Conservation (phyloP, 2,888 invertebrate species). For the Petrolisthes manimaculis region DNA sequence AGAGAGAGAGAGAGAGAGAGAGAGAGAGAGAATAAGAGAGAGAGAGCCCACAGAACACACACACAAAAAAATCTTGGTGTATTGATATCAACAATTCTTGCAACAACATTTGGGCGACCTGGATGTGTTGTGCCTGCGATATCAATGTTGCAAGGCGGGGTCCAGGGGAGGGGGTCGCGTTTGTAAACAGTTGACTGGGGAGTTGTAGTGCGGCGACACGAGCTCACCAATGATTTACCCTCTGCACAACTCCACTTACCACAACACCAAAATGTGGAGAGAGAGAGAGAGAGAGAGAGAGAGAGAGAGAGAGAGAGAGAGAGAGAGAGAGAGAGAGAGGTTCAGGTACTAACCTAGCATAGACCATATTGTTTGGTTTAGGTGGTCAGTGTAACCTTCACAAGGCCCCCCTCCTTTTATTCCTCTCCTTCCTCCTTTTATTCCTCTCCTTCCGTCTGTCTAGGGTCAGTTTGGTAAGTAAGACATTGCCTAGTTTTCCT, state of each 20-base stretch:
- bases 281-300: too few species aligned
- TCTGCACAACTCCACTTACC: neutral
- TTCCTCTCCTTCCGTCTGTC: neutral
- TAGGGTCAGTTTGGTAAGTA: too few species aligned
- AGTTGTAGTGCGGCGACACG: slow-evolving; percentile 1
- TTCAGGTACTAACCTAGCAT: too few species aligned
- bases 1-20: slow-evolving; percentile 23
- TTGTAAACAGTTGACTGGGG: neutral
- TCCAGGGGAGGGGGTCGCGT: neutral
- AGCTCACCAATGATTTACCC: neutral
- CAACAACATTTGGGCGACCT: too few species aligned
- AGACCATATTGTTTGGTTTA: too few species aligned
- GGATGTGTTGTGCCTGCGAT: neutral
- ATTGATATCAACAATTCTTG: too few species aligned
- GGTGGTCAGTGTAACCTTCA: too few species aligned
- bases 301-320: neutral
- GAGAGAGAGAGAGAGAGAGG: neutral
- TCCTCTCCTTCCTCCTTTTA: neutral
- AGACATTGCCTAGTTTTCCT: too few species aligned
- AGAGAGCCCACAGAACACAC: neutral
- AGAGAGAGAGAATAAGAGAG: slow-evolving; percentile 23
- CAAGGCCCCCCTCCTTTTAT: too few species aligned
- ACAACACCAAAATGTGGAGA: neutral
- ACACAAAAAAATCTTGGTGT: too few species aligned
- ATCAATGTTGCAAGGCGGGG: neutral